A percentile compares a stretch with the other conserved stretches of the same genome.
These are phyloP conservation scores for Aphelenchoides fujianensis DNA, from an alignment of 1,140 invertebrate genomes.

Conservation along the genomic window DNA sequence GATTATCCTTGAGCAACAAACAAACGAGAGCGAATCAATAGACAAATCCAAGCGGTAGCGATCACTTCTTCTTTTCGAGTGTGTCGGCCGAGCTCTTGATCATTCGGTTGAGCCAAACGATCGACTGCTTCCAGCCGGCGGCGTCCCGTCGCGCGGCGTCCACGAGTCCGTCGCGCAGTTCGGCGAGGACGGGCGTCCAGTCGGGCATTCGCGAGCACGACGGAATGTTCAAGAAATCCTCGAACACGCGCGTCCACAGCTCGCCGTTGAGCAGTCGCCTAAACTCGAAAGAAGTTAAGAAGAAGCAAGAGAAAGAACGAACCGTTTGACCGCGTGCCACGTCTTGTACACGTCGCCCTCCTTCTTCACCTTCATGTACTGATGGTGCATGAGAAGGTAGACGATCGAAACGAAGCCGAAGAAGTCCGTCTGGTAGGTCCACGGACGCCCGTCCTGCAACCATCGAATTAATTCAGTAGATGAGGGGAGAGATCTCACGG, in stretches of 20 bases:
- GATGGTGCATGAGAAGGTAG: conserved; percentile 34
- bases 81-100: not conserved
- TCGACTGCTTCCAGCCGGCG: not conserved
- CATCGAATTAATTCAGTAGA: too few relatives aligned
- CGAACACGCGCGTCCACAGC: conserved; percentile 33
- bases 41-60: too few relatives aligned
- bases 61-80: too few relatives aligned
- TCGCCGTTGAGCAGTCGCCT: conserved; percentile 9
- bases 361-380: conserved; percentile 36
- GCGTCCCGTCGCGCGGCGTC: not conserved
- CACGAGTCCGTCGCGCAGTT: not conserved
- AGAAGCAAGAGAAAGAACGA: not conserved
- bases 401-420: conserved; percentile 41
- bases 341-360: conserved; percentile 15
- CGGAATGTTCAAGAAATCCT: conserved; percentile 46
- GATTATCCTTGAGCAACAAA: too few relatives aligned
- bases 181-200: conserved; percentile 16
- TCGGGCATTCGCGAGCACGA: conserved; percentile 31
- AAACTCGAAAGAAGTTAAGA: conserved; percentile 19
- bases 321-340: conserved; percentile 1
- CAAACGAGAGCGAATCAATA: too few relatives aligned
- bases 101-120: not conserved
- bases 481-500: too few relatives aligned
- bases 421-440: conserved; percentile 49
- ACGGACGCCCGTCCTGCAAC: conserved; percentile 30